Conservation (phyloP, 2,113 vertebrate genomes). For the Mormoops blainvillei region DNA sequence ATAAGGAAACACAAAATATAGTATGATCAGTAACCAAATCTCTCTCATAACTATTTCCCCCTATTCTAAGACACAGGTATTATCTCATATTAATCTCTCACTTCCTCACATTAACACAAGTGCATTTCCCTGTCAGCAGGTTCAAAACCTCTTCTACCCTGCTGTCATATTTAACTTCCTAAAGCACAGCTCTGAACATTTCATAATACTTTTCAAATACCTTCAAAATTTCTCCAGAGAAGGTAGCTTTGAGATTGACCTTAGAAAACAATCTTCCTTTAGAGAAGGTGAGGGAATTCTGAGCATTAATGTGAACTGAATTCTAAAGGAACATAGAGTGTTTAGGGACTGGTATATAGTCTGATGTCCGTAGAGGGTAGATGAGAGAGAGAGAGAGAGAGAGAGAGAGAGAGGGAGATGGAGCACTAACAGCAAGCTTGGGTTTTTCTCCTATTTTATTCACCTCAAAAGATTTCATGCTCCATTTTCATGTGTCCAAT, state of each 20-base stretch:
- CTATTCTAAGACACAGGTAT: not conserved
- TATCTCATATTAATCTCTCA: not conserved
- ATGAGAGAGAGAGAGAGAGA: not conserved
- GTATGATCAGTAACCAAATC: not conserved
- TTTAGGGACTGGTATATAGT: not conserved
- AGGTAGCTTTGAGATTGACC: not conserved
- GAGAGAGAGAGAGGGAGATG: not conserved
- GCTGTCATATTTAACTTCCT: not conserved
- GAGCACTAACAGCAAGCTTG: not conserved
- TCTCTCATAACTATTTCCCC: not conserved
- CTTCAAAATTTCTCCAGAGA: not conserved
- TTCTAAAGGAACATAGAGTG: not conserved
- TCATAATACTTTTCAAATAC: not conserved
- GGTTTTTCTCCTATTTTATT: not conserved
- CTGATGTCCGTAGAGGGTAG: not conserved
- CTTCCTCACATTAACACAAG: not conserved
- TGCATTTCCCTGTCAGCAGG: not conserved
- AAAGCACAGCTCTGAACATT: not conserved
- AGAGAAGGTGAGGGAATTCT: not conserved
- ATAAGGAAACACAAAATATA: not conserved
- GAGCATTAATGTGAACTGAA: not conserved
- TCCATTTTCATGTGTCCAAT: not conserved
- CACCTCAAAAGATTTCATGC: not conserved
- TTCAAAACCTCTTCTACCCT: not conserved
- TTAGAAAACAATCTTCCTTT: not conserved